These are phyloP conservation scores for Rhinoptilus africanus DNA, from an alignment of 2,113 vertebrate species.

Conservation along the genomic window DNA sequence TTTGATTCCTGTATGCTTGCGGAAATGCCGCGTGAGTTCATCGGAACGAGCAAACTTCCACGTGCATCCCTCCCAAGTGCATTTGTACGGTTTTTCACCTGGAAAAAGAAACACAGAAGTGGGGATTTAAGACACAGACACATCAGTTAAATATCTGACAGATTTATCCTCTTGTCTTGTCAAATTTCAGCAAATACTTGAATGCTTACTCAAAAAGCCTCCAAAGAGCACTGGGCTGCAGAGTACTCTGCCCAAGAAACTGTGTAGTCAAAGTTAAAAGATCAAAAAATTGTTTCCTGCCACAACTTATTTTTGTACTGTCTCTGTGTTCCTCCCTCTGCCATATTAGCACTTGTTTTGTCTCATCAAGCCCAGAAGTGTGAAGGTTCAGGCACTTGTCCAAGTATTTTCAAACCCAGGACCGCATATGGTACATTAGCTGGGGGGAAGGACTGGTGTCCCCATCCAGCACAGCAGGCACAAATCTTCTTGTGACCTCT, in stretches of 20 bases:
- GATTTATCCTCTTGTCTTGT: background rate
- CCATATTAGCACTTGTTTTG: background rate
- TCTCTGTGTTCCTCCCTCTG: background rate
- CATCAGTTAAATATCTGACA: background rate
- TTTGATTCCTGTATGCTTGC: slow-evolving; percentile 97
- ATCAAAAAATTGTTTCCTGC: background rate
- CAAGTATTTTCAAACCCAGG: background rate
- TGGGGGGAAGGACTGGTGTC: background rate
- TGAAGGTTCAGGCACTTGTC: background rate
- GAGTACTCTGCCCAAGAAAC: background rate
- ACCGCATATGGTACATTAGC: background rate
- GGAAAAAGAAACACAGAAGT: background rate
- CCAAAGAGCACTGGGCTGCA: background rate
- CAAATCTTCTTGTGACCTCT: background rate
- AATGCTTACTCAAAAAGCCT: background rate
- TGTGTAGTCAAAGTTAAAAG: background rate
- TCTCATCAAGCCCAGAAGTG: background rate
- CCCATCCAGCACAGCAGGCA: background rate
- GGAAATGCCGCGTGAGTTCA: slow-evolving; percentile 97
- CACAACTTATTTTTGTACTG: background rate
- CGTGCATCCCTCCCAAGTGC: slow-evolving; percentile 97
- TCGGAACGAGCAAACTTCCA: slow-evolving; percentile 99
- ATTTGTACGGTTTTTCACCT: slow-evolving; percentile 99
- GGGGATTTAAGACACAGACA: background rate
- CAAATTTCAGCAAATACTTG: background rate